Percentiles rank a stretch among this genome's conserved stretches.
phyloP scores from a whole-genome alignment of 2,797 vertebrate genomes.

The Decapterus maruadsi region DNA sequence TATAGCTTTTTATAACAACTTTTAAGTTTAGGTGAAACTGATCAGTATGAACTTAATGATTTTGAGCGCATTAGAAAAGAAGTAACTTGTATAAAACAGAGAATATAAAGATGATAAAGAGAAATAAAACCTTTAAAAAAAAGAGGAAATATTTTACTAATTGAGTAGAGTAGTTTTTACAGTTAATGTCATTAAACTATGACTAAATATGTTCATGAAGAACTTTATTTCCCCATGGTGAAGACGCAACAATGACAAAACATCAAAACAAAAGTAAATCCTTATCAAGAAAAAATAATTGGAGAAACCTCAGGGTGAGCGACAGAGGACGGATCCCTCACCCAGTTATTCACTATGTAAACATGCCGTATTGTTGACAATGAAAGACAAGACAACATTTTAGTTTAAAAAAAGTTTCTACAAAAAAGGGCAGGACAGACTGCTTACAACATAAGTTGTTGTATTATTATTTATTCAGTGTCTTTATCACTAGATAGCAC shows the following conservation, averaged over 20 bases:
- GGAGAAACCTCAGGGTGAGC: too few species aligned
- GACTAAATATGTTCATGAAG: too few species aligned
- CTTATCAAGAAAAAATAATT: too few species aligned
- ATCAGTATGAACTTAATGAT: neutral
- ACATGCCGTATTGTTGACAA: too few species aligned
- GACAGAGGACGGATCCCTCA: too few species aligned
- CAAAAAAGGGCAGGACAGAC: neutral
- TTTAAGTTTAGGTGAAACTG: neutral
- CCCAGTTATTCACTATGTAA: too few species aligned
- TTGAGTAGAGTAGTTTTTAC: neutral
- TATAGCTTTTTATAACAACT: neutral
- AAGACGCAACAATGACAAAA: too few species aligned
- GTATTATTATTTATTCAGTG: neutral
- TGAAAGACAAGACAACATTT: too few species aligned
- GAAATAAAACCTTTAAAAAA: neutral
- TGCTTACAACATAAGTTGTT: neutral
- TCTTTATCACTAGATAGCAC: neutral
- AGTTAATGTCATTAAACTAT: too few species aligned
- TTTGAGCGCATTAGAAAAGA: neutral
- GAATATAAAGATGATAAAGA: neutral
- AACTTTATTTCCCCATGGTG: too few species aligned
- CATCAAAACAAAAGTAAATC: too few species aligned
- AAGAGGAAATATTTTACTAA: neutral
- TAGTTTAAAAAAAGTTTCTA: too few species aligned
- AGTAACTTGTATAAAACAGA: neutral